Base-by-base conservation (phyloP, 92 coral and sea anemone species). In the Zoanthus solanderi region DNA sequence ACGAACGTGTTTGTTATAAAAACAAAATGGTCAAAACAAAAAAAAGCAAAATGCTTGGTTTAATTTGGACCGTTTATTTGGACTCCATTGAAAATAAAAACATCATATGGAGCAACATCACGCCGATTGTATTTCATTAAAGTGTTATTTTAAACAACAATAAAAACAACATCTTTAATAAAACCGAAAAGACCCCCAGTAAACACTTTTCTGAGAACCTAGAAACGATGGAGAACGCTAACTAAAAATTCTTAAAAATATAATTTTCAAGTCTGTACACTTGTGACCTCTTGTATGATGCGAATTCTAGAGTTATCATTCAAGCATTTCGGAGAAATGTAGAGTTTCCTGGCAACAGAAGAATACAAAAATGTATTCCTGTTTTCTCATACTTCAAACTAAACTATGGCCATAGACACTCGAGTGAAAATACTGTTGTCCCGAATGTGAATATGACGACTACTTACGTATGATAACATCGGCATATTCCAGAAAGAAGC, bases 401-500 rank as follows among this genome's bases (percentile, higher is more conserved):
- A 16, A 45, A 13, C 73, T 66, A 81, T 56, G 28, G 60, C 60
- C 18, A 15, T 46, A 81, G 44, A 32, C 58, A 63, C 85, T 60
- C 37, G 14, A 58, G 45, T 12, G 11, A 54, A 53, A 10, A 53
- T 11, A 77, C 29, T 28, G 60, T 44, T 72, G 57, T 77, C 75
- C 75, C 83, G 53, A 77, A 45, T 23, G 0, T 45, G 73, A 58
- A 75, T 81, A 9, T 9, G 69, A 60, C 17, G 69, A 7, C 9
- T 87, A 95, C 99, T 97, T 90, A 97, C 99, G 75, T 95, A 96
- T 15, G 99, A 97, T 54, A 95, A 75, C 92, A 97, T 90, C 13
- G 99, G 98, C 16, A 94, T 81, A 42, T 95, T 91, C 72, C 83
- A 90, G 13, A 94, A 92, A 47, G 96, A 89, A 6, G 98, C 93